Percentiles rank a stretch among this genome's conserved stretches.
These are phyloP conservation scores for Morphnarchus princeps DNA, from an alignment of 2,113 vertebrate species.

Conservation along the genomic window DNA sequence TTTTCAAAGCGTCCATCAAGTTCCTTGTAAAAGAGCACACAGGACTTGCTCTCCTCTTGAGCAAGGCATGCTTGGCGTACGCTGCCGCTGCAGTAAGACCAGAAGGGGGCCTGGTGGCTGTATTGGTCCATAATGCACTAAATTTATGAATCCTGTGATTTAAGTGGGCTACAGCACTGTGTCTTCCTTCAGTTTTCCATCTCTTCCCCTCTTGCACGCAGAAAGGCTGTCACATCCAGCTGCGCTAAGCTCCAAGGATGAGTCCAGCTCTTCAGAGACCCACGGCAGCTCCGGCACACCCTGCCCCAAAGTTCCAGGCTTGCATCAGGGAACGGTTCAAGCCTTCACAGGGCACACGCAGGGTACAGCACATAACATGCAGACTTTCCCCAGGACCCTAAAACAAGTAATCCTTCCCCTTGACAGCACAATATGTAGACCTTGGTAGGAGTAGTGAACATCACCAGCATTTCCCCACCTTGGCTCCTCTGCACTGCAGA, in stretches of 20 bases:
- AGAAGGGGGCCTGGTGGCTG: neutral
- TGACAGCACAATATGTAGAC: neutral
- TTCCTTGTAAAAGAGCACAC: neutral
- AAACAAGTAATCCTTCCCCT: neutral
- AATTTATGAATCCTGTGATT: neutral
- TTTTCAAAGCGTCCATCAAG: neutral
- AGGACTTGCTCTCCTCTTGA: neutral
- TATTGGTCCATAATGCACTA: neutral
- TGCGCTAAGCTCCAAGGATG: neutral
- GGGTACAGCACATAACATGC: neutral
- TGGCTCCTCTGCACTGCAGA: neutral
- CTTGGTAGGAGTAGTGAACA: neutral
- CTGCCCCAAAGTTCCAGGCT: neutral
- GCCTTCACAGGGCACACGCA: neutral
- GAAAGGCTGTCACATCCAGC: neutral
- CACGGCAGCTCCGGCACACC: neutral
- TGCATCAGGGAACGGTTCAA: neutral
- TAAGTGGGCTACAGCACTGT: neutral
- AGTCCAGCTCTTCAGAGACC: neutral
- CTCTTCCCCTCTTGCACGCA: neutral
- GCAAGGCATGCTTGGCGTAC: neutral
- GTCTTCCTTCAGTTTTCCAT: neutral
- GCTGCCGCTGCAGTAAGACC: neutral
- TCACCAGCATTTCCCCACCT: neutral
- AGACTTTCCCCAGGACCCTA: neutral